Conservation (phyloP, 2,888 invertebrate species). For the Latrodectus hesperus region DNA sequence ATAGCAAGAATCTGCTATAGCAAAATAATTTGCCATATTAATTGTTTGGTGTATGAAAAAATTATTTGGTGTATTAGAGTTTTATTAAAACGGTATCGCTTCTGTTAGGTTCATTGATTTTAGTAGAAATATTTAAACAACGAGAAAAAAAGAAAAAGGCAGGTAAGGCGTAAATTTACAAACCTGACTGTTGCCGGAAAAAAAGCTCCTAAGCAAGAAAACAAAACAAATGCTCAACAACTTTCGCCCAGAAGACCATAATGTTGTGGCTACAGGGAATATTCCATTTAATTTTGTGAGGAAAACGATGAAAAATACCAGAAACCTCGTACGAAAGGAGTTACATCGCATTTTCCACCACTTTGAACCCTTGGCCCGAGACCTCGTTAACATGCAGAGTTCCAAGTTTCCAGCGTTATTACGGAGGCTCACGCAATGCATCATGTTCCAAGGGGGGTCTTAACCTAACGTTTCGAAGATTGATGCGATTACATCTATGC, state of each 20-base stretch:
- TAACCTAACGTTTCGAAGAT: conserved; percentile 48
- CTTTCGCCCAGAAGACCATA: conserved; percentile 9
- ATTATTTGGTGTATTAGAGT: too few species aligned
- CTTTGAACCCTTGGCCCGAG: conserved; percentile 25
- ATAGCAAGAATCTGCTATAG: too few species aligned
- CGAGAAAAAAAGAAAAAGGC: not conserved
- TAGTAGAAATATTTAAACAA: not conserved
- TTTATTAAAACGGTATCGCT: too few species aligned
- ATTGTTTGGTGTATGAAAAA: too few species aligned
- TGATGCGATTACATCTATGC: conserved; percentile 34
- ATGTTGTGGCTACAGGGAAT: not conserved
- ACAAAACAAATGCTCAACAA: conserved; percentile 21
- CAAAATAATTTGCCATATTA: too few species aligned
- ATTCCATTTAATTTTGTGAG: conserved; percentile 40
- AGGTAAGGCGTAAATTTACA: conserved; percentile 13
- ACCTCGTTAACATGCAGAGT: conserved; percentile 19
- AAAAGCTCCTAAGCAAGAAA: conserved; percentile 25
- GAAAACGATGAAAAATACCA: conserved; percentile 27
- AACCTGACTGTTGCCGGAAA: not conserved
- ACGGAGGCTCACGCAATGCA: conserved; percentile 34
- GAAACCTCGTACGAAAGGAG: not conserved
- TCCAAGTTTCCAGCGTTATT: conserved; percentile 36
- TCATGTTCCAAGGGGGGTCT: conserved; percentile 30
- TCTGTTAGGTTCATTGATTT: too few species aligned
- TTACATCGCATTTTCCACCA: conserved; percentile 1